Percentiles rank a stretch among this genome's conserved stretches.
Conservation (phyloP, 2,888 invertebrate species). For the Heterodera filipjevi region DNA sequence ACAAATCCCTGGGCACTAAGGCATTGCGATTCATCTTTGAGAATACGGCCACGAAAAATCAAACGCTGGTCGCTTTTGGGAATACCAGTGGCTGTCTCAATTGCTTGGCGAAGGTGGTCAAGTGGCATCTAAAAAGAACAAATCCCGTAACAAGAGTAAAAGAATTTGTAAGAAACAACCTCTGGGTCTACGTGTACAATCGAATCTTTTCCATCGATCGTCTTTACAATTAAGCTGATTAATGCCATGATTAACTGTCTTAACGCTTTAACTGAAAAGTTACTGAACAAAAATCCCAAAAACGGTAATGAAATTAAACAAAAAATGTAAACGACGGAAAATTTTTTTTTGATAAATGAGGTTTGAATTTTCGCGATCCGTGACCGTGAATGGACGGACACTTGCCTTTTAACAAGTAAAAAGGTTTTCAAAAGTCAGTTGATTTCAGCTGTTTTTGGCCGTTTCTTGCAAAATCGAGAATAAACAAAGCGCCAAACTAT, state of each 20-base stretch:
- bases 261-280: no score
- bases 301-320: no score
- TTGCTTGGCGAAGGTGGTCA: conserved; percentile 28
- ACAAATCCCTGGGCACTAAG: conserved; percentile 28
- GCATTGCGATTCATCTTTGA: conserved; percentile 20
- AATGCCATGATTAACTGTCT: conserved; percentile 28
- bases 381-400: no score
- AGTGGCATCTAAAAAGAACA: conserved; percentile 20
- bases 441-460: not conserved
- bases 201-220: conserved; percentile 30
- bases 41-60: conserved; percentile 33
- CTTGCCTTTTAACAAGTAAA: no score
- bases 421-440: no score
- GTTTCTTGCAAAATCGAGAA: not conserved
- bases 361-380: no score
- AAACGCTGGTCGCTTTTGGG: conserved; percentile 24
- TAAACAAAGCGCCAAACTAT: not conserved
- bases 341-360: no score
- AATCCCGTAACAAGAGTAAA: not conserved
- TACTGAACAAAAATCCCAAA: no score
- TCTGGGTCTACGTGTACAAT: conserved; percentile 25
- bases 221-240: conserved; percentile 30
- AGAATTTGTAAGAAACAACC: conserved; percentile 22
- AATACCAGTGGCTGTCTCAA: conserved; percentile 24
- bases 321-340: no score